A percentile compares a stretch with the other conserved stretches of the same genome.
These are phyloP conservation scores for Allochrocebus solatus DNA, from an alignment of 2,797 vertebrate genomes.

Conservation along the genomic window DNA sequence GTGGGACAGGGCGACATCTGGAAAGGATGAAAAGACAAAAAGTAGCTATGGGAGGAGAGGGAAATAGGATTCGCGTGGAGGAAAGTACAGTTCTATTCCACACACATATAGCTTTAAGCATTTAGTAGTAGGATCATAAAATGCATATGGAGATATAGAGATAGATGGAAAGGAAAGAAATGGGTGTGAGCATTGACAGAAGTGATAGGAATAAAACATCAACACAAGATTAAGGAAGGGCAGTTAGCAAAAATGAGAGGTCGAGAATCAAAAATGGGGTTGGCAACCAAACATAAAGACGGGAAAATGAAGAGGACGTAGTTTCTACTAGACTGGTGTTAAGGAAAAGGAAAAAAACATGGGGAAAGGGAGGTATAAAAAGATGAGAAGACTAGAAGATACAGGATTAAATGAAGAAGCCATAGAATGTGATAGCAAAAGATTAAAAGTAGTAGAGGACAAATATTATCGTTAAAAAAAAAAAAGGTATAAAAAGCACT, in stretches of 20 bases:
- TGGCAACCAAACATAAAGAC: conserved; percentile 1
- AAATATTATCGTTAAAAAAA: background rate
- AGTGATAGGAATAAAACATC: conserved; percentile 36
- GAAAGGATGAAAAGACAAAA: background rate
- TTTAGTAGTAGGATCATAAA: conserved; percentile 57
- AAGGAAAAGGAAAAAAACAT: background rate
- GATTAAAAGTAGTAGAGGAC: background rate
- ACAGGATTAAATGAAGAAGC: background rate
- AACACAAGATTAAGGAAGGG: conserved; percentile 57
- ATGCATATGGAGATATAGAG: conserved; percentile 41
- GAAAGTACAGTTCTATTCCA: background rate
- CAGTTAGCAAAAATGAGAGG: background rate
- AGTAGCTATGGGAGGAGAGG: background rate
- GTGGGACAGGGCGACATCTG: background rate
- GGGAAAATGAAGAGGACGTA: background rate
- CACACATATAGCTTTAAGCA: background rate
- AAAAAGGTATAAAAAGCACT: background rate
- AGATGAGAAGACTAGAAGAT: background rate
- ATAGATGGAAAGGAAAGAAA: conserved; percentile 59
- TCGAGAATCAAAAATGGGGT: background rate
- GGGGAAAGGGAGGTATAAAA: background rate
- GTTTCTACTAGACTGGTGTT: background rate
- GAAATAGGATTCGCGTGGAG: conserved; percentile 34
- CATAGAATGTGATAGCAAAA: background rate
- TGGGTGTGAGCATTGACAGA: conserved; percentile 47